Conservation (phyloP, 1,140 invertebrate genomes). For the Polypedilum pembai region DNA sequence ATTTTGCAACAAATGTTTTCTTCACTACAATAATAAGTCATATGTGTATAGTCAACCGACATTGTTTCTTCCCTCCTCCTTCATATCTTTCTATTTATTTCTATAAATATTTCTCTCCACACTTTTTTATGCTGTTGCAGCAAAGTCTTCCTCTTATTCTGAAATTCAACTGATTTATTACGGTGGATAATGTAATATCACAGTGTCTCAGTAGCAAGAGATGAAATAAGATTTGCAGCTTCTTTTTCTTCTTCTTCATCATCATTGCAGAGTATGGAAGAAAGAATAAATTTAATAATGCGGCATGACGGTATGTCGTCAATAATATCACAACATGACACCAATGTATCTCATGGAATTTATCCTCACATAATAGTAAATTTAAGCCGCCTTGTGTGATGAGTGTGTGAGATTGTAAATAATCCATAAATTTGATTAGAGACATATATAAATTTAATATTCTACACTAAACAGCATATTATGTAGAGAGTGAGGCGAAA, state of each 20-base stretch:
- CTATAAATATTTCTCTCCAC: not conserved
- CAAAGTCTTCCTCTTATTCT: not conserved
- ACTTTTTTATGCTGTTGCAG: too few relatives aligned
- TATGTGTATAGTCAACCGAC: too few relatives aligned
- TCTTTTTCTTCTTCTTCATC: too few relatives aligned
- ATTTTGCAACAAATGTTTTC: too few relatives aligned
- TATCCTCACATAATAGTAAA: too few relatives aligned
- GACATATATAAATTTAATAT: not conserved
- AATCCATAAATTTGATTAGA: slow-evolving; percentile 3
- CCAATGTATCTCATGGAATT: not conserved
- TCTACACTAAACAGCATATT: not conserved
- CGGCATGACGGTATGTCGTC: slow-evolving; percentile 1
- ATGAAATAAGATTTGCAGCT: not conserved
- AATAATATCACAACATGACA: slow-evolving; percentile 11
- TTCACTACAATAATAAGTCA: too few relatives aligned
- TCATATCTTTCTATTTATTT: too few relatives aligned
- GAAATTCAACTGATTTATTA: not conserved
- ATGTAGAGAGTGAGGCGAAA: not conserved
- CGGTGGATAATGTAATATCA: slow-evolving; percentile 12
- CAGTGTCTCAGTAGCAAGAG: not conserved
- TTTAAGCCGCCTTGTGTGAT: not conserved
- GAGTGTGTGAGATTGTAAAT: not conserved
- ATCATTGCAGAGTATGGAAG: too few relatives aligned
- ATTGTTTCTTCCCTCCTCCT: too few relatives aligned
- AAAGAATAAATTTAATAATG: not conserved